These are phyloP conservation scores for Theristus sp. DNA, from an alignment of 2,888 invertebrate species.

Conservation along the genomic window DNA sequence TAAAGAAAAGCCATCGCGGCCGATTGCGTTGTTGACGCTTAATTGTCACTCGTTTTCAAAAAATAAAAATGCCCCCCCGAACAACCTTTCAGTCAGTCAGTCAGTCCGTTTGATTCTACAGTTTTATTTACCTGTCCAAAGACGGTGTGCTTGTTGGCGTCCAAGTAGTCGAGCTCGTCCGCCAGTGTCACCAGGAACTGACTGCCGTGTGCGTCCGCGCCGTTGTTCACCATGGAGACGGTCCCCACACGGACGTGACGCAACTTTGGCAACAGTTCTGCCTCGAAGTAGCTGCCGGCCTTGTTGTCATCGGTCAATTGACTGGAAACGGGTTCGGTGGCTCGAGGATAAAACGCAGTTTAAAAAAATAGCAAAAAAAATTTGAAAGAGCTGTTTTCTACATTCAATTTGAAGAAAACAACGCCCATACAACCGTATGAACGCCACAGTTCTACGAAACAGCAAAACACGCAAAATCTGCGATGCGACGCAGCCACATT, in stretches of 20 bases:
- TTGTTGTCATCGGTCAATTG: slow-evolving; percentile 15
- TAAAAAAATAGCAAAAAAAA: no score
- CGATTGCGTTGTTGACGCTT: no score
- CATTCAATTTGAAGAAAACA: no score
- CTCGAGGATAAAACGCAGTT: background rate
- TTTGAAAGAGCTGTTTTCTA: no score
- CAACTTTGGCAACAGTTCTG: slow-evolving; percentile 71
- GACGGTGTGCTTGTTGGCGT: slow-evolving; percentile 68
- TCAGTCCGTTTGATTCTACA: no score
- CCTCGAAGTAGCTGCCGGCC: slow-evolving; percentile 62
- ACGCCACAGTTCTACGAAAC: slow-evolving; percentile 29
- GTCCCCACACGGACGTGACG: slow-evolving; percentile 50
- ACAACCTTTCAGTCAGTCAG: no score
- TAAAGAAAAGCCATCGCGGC: no score
- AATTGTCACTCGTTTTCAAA: no score
- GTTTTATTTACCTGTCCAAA: slow-evolving; percentile 66
- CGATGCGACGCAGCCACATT: slow-evolving; percentile 1
- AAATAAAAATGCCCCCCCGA: no score
- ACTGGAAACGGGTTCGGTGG: slow-evolving; percentile 5
- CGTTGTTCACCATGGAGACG: slow-evolving; percentile 46
- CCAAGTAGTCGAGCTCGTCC: slow-evolving; percentile 65
- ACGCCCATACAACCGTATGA: no score
- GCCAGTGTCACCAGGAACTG: slow-evolving; percentile 89
- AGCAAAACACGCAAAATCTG: slow-evolving; percentile 27
- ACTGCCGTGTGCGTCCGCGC: slow-evolving; percentile 59